Percentiles rank a stretch among this genome's conserved stretches.
Evolutionary conservation across 2,888 invertebrate genomes (phyloP).

Genomic region (Reticulitermes lucifugus): DNA sequence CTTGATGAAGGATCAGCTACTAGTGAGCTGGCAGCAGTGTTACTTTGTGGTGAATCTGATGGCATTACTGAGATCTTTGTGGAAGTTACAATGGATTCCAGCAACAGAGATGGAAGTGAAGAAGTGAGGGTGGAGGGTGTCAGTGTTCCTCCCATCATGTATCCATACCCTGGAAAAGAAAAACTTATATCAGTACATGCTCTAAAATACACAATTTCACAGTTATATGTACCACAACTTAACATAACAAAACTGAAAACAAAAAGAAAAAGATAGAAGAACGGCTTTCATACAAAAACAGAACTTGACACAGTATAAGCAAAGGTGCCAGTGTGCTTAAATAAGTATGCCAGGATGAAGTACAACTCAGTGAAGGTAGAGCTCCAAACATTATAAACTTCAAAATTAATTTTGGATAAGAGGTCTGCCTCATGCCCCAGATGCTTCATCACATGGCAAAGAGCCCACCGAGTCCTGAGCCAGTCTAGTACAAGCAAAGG

Average conservation of each 20-base stretch:
- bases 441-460: no score
- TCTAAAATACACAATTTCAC: neutral
- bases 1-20: neutral
- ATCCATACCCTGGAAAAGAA: slow-evolving; percentile 4
- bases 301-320: no score
- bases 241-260: neutral
- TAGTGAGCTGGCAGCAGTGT: neutral
- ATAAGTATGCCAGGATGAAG: no score
- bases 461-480: no score
- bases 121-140: neutral
- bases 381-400: no score
- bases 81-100: slow-evolving; percentile 28
- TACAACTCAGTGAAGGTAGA: no score
- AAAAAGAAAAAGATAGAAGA: neutral
- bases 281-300: no score
- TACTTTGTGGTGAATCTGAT: neutral
- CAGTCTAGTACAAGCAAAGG: no score
- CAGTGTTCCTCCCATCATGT: neutral
- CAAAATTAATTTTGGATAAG: no score
- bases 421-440: no score
- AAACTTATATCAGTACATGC: neutral
- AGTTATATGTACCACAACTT: no score
- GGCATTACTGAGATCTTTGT: slow-evolving; percentile 31
- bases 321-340: no score
- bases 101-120: slow-evolving; percentile 21